A percentile compares a stretch with the other conserved stretches of the same genome.
Conservation (phyloP, 2,888 invertebrate species). For the Brachylomia viminalis region DNA sequence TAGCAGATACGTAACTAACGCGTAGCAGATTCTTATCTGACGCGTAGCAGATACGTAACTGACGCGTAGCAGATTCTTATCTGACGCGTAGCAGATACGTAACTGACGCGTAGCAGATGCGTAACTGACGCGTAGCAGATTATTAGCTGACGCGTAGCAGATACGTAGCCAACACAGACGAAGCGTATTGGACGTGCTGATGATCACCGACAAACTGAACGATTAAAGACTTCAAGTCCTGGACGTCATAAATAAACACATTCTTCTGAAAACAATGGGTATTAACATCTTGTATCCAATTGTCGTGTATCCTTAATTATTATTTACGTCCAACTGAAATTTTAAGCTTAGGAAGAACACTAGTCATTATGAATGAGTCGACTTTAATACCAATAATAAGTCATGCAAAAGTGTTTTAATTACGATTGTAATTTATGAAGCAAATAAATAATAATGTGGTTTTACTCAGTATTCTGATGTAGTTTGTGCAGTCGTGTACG, state of each 20-base stretch:
- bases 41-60: not conserved
- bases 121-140: not conserved
- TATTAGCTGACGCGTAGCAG: not conserved
- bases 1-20: not conserved
- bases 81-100: not conserved
- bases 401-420: constrained; percentile 4
- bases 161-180: not conserved
- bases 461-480: constrained; percentile 2
- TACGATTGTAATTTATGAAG: constrained; percentile 1
- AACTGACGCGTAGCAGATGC: not conserved
- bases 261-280: not conserved
- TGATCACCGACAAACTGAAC: not conserved
- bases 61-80: not conserved
- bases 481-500: not conserved
- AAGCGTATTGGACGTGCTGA: not conserved
- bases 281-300: no score
- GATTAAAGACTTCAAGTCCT: not conserved
- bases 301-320: not conserved
- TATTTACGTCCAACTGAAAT: not conserved
- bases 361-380: not conserved
- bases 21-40: not conserved
- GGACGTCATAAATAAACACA: not conserved
- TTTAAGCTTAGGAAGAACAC: not conserved
- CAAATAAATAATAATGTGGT: constrained; percentile 8
- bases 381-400: constrained; percentile 8